Percentiles rank a stretch among this genome's conserved stretches.
phyloP scores from a whole-genome alignment of 2,888 invertebrate species.

The Hemithea aestivaria region DNA sequence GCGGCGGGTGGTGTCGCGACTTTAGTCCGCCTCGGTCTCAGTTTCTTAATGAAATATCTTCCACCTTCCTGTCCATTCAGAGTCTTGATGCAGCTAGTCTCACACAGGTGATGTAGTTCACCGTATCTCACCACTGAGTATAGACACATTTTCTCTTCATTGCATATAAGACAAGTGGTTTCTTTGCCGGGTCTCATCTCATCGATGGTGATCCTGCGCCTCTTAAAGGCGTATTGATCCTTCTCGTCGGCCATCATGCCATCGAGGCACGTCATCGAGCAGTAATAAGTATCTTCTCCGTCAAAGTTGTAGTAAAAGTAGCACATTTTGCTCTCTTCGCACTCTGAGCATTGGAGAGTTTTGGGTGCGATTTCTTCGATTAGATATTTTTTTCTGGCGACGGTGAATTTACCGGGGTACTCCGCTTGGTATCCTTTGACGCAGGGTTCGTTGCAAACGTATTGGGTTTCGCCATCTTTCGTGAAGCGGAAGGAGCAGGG shows the following conservation, averaged over 20 bases:
- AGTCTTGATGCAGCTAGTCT: conserved; percentile 76
- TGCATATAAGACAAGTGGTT: conserved; percentile 69
- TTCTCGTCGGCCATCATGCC: conserved; percentile 74
- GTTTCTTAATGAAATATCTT: conserved; percentile 54
- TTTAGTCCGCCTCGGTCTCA: conserved; percentile 24
- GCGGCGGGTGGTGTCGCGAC: conserved; percentile 5
- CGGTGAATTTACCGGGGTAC: conserved; percentile 51
- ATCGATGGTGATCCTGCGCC: conserved; percentile 71
- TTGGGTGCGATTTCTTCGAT: conserved; percentile 61
- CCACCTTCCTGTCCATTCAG: conserved; percentile 61
- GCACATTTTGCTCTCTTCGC: conserved; percentile 63
- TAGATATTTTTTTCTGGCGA: conserved; percentile 55
- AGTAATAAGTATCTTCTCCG: conserved; percentile 69
- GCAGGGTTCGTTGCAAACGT: conserved; percentile 74
- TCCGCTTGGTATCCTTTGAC: conserved; percentile 60
- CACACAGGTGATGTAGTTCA: conserved; percentile 72
- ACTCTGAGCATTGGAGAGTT: conserved; percentile 55
- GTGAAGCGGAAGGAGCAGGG: conserved; percentile 54
- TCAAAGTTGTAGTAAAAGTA: conserved; percentile 70
- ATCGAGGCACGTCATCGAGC: conserved; percentile 76
- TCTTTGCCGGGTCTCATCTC: conserved; percentile 42
- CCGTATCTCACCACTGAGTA: conserved; percentile 75
- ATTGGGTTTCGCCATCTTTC: conserved; percentile 47
- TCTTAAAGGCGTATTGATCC: conserved; percentile 75
- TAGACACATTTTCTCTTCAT: conserved; percentile 64